A percentile compares a stretch with the other conserved stretches of the same genome.
Conservation (phyloP, 2,113 vertebrate genomes). For the Melierax canorus region DNA sequence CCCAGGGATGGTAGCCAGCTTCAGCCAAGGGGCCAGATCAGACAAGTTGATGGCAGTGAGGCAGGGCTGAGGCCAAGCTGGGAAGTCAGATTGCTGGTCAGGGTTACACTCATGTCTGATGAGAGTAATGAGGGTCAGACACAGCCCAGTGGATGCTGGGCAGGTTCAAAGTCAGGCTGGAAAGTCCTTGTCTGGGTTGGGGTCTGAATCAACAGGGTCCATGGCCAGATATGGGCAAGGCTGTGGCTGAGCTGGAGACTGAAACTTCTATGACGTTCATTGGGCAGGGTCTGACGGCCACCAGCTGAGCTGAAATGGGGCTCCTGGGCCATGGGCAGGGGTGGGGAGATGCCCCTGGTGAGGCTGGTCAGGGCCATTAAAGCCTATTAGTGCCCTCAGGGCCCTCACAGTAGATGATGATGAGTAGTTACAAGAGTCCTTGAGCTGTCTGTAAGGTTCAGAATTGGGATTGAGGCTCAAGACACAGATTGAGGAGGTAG, state of each 20-base stretch:
- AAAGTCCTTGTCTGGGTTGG: neutral
- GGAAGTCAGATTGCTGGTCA: neutral
- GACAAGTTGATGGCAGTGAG: neutral
- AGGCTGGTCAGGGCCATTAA: neutral
- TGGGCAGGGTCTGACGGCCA: neutral
- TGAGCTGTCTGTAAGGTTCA: neutral
- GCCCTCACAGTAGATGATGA: neutral
- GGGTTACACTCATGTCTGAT: neutral
- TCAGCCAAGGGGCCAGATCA: neutral
- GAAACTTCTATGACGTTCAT: neutral
- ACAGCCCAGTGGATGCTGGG: accelerated
- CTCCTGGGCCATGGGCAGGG: neutral
- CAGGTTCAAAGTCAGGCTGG: neutral
- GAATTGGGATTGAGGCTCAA: neutral
- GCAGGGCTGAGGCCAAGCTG: too few relatives aligned
- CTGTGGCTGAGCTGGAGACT: neutral
- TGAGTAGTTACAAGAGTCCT: neutral
- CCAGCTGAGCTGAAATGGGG: neutral
- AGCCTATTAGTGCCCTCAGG: neutral
- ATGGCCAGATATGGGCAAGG: neutral
- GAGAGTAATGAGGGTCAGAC: neutral
- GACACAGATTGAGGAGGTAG: neutral
- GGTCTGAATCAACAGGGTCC: neutral
- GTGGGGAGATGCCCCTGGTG: neutral
- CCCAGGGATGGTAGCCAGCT: neutral